Evolutionary conservation across 1,140 invertebrate species (phyloP), one percentile per base, ranked within the genome.

Genomic region (Lordiphosa collinella): DNA sequence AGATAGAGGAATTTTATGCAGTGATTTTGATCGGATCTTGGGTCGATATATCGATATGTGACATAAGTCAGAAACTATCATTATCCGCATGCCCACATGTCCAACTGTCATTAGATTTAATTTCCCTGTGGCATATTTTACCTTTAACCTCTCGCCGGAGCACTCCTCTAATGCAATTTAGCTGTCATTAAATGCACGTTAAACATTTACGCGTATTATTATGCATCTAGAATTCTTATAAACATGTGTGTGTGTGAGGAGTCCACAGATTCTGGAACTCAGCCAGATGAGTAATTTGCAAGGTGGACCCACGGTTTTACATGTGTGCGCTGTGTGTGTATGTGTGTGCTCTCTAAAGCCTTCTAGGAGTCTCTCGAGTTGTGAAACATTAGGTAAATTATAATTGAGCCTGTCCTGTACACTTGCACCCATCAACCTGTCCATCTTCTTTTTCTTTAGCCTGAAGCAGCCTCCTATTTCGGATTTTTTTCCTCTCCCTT

Each of bases 341-440:
- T n/a, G n/a, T n/a, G n/a, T n/a, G n/a, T n/a, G n/a, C n/a, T n/a
- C n/a, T n/a, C n/a, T n/a, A n/a, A n/a, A n/a, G n/a, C n/a, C n/a
- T n/a, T n/a, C n/a, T n/a, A n/a, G n/a, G 41, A 44, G 11, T 31
- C 22, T 44, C 41, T 8, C 7, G 7, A 29, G 25, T 29, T 44
- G 22, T 44, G 22, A 22, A 11, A 44, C 41, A 44, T 44, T 44
- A 44, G 41, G 41, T 44, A 44, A 44, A 44, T 44, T 44, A 44
- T 29, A 44, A 44, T 44, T 29, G 25, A 29, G 25, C 25, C 25
- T 29, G 25, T 43, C 14, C 6, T 43, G 29, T 31, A 11, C 41
- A 44, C 41, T 13, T 44, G 2, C 22, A 44, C 22, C 25, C 29
- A 44, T 44, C 41, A 44, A 13, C 9, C 7, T 44, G 11, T 44